These are phyloP conservation scores for Phenganax stokvisi DNA, from an alignment of 92 coral and sea anemone species.

Conservation along the genomic window DNA sequence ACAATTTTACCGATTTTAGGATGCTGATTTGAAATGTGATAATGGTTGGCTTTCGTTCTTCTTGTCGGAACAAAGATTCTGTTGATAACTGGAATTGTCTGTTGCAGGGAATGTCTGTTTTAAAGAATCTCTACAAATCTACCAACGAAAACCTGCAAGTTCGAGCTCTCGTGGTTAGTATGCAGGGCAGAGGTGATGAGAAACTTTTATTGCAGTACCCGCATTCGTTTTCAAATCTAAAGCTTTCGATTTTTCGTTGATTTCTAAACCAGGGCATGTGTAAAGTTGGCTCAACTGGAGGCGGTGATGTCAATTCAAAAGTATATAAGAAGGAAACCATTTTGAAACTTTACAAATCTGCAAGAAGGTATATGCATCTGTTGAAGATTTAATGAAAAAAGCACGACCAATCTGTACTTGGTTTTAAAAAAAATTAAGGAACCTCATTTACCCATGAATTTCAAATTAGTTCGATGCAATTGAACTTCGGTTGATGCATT, in stretches of 20 bases:
- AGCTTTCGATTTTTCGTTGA: background rate
- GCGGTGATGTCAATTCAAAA: slow-evolving; percentile 80
- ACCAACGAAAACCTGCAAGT: slow-evolving; percentile 74
- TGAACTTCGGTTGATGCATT: too few relatives aligned
- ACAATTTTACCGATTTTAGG: too few relatives aligned
- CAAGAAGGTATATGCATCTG: slow-evolving; percentile 54
- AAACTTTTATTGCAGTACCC: background rate
- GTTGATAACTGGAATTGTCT: background rate
- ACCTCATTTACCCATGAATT: too few relatives aligned
- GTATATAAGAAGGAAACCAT: slow-evolving; percentile 71
- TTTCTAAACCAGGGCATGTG: slow-evolving; percentile 63
- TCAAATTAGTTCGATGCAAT: too few relatives aligned
- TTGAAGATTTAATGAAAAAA: background rate
- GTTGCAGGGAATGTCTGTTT: slow-evolving; percentile 66
- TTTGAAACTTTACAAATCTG: slow-evolving; percentile 78
- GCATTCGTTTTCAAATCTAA: background rate
- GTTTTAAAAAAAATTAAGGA: too few relatives aligned
- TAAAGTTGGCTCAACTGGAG: slow-evolving; percentile 74
- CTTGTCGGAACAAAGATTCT: background rate
- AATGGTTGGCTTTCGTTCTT: background rate
- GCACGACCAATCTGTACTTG: too few relatives aligned
- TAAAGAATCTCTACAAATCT: slow-evolving; percentile 63
- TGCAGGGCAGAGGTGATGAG: background rate
- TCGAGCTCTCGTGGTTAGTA: slow-evolving; percentile 88
- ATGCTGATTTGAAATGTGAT: too few relatives aligned